Evolutionary conservation across 1,140 invertebrate genomes (phyloP), one percentile per base, ranked within the genome.

Genomic region (Acromyrmex charruanus): DNA sequence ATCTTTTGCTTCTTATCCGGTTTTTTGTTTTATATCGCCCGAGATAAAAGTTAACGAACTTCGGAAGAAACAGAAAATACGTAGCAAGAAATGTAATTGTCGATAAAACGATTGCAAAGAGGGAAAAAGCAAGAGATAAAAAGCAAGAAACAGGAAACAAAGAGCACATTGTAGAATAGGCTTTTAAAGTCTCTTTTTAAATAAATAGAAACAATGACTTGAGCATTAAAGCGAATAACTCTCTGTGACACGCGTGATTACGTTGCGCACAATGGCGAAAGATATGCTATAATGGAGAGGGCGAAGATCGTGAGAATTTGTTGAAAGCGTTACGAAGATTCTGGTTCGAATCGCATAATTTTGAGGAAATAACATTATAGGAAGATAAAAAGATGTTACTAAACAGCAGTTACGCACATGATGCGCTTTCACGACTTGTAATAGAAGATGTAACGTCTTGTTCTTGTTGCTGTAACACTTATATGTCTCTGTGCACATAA

Each of bases 321-420:
- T 59, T 69, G 55, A 63, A 35, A n/a, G 18, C 14, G n/a, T 74
- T 59, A 39, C 1, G 55, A 14, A 31, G 35, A 75, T 84, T 44
- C 31, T 35, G 21, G n/a, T 1, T 21, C 9, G 10, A 44, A 51
- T 82, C 55, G 18, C 44, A 74, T 63, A 61, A 49, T 63, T 75
- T 84, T 28, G 16, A 72, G 58, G 35, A 35, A n/a, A 63, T 75
- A 84, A 75, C 14, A 49, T 49, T 51, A 84, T 18, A 25, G 25
- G 61, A 31, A 84, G 69, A 75, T 61, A 35, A 84, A 72, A 21
- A 21, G 10, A 16, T 84, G 58, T 84, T 82, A 74, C 68, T 82
- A 82, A 72, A 74, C 14, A 61, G 16, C 9, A 51, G 21, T 74
- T 75, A 61, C n/a, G 14, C 69, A 14, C 31, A 21, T 61, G 16